Base-by-base conservation (phyloP, 2,113 vertebrate genomes). In the Equus quagga region DNA sequence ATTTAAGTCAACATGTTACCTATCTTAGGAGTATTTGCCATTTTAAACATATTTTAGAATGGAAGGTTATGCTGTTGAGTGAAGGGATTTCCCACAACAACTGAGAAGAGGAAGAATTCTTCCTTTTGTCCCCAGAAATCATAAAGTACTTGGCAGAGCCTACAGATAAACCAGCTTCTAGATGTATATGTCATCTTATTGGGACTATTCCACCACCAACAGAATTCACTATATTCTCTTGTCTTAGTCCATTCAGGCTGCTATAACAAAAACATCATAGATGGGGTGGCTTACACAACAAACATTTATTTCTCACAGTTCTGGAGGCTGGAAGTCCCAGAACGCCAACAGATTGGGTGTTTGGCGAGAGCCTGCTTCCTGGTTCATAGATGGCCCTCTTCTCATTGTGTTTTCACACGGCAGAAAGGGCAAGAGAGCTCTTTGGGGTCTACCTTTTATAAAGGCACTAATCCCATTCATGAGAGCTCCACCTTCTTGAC, bases 11-110 rank as follows among this genome's bases (percentile, higher is more conserved):
- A 6, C 28, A 26, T 15, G 51, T 56, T 93, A n/a, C 23, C 44
- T 86, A 19, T 8, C 5, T 67, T 54, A n/a, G 28, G 19, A 54
- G 14, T 58, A 51, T 26, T 88, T 70, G 24, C 44, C 33, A 84
- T 36, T 84, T 94, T 84, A 83, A 69, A 70, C 17, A 33, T n/a
- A 82, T 81, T 88, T 91, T 91, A 89, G 56, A 92, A 85, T 5
- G 10, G 82, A 17, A 58, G 8, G 60, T 58, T 54, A 1, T 88
- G 31, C 49, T 84, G 24, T 70, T 41, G 8, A 21, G 60, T 31
- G 5, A 81, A 81, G 36, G 26, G 26, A 70, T 75, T 56, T 96
- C 46, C 70, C 28, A 23, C 3, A 76, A 49, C 26, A 49, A 6
- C 21, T 31, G 36, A 60, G 49, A 78, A 78, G 28, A 60, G 24